Conservation (phyloP, 2,888 invertebrate species). For the Eupsilia transversa region DNA sequence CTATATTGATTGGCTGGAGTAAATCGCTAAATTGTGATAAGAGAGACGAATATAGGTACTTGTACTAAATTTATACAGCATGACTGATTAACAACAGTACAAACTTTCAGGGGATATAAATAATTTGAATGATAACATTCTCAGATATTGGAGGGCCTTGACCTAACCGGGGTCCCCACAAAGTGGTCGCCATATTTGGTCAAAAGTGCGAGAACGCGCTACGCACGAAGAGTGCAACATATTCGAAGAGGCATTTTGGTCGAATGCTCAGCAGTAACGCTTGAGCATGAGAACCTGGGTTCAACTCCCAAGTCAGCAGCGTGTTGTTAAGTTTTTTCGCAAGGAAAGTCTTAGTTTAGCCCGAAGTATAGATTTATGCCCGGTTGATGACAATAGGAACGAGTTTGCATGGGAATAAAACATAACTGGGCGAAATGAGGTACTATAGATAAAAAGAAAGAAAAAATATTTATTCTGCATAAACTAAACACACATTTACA, state of each 20-base stretch:
- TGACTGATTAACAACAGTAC: neutral
- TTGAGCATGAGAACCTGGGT: neutral
- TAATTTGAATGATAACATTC: slow-evolving; percentile 11
- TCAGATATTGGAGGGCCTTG: neutral
- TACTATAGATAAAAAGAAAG: too few species aligned
- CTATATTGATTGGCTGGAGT: neutral
- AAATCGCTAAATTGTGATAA: neutral
- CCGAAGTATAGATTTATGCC: neutral
- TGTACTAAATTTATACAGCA: neutral
- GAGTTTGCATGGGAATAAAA: neutral
- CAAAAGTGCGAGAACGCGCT: neutral
- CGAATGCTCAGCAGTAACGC: too few species aligned
- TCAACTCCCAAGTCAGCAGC: neutral
- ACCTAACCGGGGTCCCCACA: neutral
- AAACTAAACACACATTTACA: too few species aligned
- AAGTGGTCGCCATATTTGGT: neutral
- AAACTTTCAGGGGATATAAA: neutral
- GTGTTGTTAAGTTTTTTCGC: neutral
- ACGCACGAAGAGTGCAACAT: neutral
- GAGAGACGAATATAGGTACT: neutral
- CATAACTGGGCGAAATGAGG: neutral
- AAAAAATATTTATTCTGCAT: too few species aligned
- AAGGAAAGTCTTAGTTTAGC: neutral
- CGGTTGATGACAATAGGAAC: neutral
- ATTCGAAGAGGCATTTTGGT: too few species aligned